phyloP scores from a whole-genome alignment of 2,888 invertebrate species.

The Stenolophus ochropezus region DNA sequence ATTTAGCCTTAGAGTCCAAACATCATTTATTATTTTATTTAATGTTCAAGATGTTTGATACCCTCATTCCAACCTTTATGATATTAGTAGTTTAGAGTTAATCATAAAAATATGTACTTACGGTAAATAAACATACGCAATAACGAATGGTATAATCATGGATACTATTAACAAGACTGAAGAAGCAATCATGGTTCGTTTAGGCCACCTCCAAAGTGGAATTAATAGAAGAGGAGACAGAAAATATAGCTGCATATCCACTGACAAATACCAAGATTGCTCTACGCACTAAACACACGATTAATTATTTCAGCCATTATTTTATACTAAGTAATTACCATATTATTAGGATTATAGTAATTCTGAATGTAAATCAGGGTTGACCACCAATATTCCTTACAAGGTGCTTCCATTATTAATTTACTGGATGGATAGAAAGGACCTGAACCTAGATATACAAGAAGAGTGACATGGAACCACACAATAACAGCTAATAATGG shows the following conservation, averaged over 20 bases:
- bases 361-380: conserved; percentile 33
- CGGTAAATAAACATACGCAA: conserved; percentile 23
- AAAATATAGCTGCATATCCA: conserved; percentile 63
- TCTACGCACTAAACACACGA: conserved; percentile 65
- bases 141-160: conserved; percentile 32
- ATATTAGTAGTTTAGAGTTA: background rate
- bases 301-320: background rate
- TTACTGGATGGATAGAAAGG: background rate
- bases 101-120: conserved; percentile 23
- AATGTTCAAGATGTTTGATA: too few relatives aligned
- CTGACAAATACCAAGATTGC: conserved; percentile 62
- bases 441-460: conserved; percentile 37
- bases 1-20: too few relatives aligned
- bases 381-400: conserved; percentile 39
- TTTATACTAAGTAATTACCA: conserved; percentile 3
- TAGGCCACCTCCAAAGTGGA: conserved; percentile 65
- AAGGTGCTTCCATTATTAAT: background rate
- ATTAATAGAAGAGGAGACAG: conserved; percentile 62
- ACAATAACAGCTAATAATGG: conserved; percentile 38
- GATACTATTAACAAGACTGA: conserved; percentile 24
- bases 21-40: too few relatives aligned
- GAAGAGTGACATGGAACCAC: conserved; percentile 29
- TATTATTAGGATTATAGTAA: conserved; percentile 29
- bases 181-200: conserved; percentile 11
- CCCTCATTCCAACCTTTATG: too few relatives aligned